A percentile compares a stretch with the other conserved stretches of the same genome.
Conservation (phyloP, 1,140 invertebrate species). For the Aricia agestis region DNA sequence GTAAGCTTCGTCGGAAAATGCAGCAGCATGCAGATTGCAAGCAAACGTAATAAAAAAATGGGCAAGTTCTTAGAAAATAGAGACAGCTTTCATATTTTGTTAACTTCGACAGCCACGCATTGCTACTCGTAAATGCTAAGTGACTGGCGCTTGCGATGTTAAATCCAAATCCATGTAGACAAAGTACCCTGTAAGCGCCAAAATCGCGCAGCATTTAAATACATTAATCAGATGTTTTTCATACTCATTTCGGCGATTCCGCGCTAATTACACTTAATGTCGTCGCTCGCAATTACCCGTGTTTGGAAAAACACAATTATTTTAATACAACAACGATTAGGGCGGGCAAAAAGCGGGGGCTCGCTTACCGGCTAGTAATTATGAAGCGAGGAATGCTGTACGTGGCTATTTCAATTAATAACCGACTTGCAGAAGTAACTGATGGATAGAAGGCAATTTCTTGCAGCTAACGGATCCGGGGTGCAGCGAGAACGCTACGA, state of each 20-base stretch:
- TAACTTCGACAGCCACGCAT: too few relatives aligned
- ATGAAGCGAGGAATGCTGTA: constrained; percentile 40
- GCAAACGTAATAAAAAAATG: too few relatives aligned
- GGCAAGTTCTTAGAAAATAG: too few relatives aligned
- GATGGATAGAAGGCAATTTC: constrained; percentile 35
- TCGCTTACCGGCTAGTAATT: constrained; percentile 32
- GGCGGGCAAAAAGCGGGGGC: constrained; percentile 23
- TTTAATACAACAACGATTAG: constrained; percentile 28
- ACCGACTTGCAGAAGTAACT: constrained; percentile 39
- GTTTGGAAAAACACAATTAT: constrained; percentile 16
- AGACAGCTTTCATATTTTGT: too few relatives aligned
- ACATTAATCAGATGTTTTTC: background rate
- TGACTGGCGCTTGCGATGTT: too few relatives aligned
- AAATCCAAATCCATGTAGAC: too few relatives aligned
- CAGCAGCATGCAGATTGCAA: too few relatives aligned
- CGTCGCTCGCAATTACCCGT: background rate
- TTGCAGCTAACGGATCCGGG: constrained; percentile 50
- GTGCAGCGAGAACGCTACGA: constrained; percentile 36
- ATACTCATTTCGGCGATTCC: constrained; percentile 4
- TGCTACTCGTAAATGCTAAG: too few relatives aligned
- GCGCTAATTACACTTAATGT: constrained; percentile 7
- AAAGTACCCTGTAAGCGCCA: too few relatives aligned
- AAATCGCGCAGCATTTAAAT: background rate
- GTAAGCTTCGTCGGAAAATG: too few relatives aligned
- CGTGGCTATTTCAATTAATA: constrained; percentile 48